Percentiles rank a stretch among this genome's conserved stretches.
These are phyloP conservation scores for Mormyrops boulengeri DNA, from an alignment of 2,797 vertebrate genomes.

Conservation along the genomic window DNA sequence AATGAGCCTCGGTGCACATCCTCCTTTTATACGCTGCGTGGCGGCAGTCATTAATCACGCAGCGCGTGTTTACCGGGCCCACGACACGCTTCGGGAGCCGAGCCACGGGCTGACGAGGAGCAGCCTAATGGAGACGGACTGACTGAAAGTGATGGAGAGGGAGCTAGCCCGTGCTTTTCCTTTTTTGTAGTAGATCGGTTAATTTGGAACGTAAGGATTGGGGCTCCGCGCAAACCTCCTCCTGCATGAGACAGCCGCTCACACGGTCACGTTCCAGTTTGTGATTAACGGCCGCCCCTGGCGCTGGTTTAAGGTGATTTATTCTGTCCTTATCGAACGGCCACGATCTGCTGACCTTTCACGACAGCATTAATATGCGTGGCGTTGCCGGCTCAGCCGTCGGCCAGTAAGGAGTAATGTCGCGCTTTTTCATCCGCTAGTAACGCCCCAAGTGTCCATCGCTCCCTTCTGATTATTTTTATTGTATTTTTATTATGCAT, in stretches of 20 bases:
- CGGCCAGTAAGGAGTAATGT: neutral
- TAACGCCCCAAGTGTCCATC: neutral
- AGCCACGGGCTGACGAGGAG: neutral
- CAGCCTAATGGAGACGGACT: neutral
- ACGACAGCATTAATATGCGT: neutral
- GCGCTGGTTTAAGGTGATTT: neutral
- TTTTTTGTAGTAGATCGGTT: neutral
- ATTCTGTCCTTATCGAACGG: neutral
- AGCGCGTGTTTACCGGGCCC: neutral
- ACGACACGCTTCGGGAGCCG: neutral
- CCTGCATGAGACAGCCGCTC: neutral
- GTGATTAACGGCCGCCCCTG: neutral
- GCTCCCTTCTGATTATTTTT: neutral
- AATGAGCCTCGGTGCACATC: neutral
- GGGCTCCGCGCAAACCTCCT: neutral
- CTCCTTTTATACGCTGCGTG: neutral
- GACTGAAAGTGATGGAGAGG: neutral
- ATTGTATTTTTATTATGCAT: neutral
- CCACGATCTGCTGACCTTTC: neutral
- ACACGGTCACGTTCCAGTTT: neutral
- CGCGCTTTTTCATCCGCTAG: neutral
- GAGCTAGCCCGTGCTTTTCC: neutral
- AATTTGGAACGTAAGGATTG: neutral
- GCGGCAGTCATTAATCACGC: neutral
- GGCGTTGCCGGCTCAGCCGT: neutral